Base-by-base conservation (phyloP, 2,113 vertebrate genomes). In the Brachyhypopomus occidentalis region DNA sequence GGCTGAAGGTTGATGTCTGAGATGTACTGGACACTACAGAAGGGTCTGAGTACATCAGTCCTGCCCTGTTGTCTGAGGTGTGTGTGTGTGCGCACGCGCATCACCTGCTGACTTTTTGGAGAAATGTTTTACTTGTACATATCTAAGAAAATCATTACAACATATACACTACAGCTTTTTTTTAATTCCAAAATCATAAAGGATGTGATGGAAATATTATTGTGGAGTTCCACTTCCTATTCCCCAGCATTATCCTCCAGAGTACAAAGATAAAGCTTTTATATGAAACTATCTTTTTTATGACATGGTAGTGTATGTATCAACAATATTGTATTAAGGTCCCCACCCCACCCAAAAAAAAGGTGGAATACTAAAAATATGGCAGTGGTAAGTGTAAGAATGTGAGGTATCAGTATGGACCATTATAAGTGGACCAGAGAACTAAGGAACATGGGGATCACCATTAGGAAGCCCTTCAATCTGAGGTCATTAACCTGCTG, bases 61-160 rank as follows among this genome's bases (percentile, higher is more conserved):
- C 45, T 52, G 5, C 45, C 45, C 45, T 52, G 45, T 12, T 14
- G 45, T 52, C 9, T 8, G 41, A 9, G 9, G 41, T 6, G 41
- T 41, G 9, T 52, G 45, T 8, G 45, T 2, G 9, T 8, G 45
- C 2, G 45, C 1, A 9, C 3, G 30, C 30, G 30, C 30, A 30
- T 2, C 30, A 30, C 30, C 30, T 30, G 30, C 30, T 30, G 30
- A 1, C 30, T 88, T 86, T 84, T 59, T 14, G 9, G 84, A 80
- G 83, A 74, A 81, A 66, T 82, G 84, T 89, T 91, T 89, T 90
- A 90, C 90, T 90, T 88, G 86, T 87, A 89, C 80, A 90, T 87
- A 90, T 84, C 72, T 30, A 77, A 88, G 89, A 83, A 78, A 87
- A 80, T 56, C 81, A 80, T 83, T 86, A 81, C 88, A 52, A 55